These are phyloP conservation scores for Macrochelys suwanniensis DNA, from an alignment of 2,797 vertebrate species.

Conservation along the genomic window DNA sequence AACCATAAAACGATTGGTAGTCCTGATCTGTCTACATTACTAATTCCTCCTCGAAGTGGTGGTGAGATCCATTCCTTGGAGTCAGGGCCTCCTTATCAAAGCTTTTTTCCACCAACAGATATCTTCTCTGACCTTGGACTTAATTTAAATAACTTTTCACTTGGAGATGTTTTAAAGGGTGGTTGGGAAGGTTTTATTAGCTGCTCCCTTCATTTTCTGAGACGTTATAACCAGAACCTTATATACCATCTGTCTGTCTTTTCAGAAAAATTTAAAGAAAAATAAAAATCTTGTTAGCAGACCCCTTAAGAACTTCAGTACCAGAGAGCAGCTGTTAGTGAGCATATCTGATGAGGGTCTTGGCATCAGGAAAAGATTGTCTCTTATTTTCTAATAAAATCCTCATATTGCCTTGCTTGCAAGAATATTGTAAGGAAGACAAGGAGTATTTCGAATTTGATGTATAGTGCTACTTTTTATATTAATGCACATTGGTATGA, in stretches of 20 bases:
- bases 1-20: conserved; percentile 27
- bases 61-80: neutral
- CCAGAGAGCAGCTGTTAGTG: conserved; percentile 14
- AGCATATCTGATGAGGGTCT: neutral
- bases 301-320: conserved; percentile 8
- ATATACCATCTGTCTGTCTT: neutral
- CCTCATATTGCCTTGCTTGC: neutral
- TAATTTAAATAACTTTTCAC: conserved; percentile 10
- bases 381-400: neutral
- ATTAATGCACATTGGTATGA: conserved; percentile 10
- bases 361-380: neutral
- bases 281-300: neutral
- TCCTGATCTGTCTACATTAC: conserved; percentile 42
- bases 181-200: neutral
- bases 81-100: accelerated
- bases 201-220: neutral
- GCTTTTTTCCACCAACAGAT: neutral
- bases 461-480: neutral
- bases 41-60: neutral
- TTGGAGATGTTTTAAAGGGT: neutral
- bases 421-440: neutral
- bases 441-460: neutral
- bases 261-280: conserved; percentile 11
- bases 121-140: neutral
- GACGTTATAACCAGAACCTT: conserved; percentile 4